phyloP scores from a whole-genome alignment of 2,888 invertebrate genomes.

The Erynnis tages region DNA sequence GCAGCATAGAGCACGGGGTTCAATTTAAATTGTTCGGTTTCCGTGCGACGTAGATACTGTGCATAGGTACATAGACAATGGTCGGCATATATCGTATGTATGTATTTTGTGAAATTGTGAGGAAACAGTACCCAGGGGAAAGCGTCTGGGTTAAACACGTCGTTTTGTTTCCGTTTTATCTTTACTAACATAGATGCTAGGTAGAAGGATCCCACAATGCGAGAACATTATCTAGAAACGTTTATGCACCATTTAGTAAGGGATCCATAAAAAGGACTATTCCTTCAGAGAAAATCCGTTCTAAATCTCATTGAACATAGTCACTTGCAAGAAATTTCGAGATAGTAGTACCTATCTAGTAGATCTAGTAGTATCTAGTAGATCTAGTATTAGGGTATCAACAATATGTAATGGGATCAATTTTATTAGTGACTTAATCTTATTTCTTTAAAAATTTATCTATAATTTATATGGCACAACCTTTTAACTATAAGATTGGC shows the following conservation, averaged over 20 bases:
- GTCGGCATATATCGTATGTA: constrained; percentile 32
- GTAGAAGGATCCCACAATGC: constrained; percentile 26
- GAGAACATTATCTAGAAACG: constrained; percentile 39
- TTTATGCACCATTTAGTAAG: constrained; percentile 41
- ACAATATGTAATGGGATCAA: no score
- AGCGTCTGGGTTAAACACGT: constrained; percentile 72
- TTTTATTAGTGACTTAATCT: no score
- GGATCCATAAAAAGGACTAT: constrained; percentile 31
- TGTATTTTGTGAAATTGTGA: constrained; percentile 74
- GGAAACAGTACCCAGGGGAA: constrained; percentile 70
- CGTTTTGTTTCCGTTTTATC: constrained; percentile 57
- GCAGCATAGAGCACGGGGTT: constrained; percentile 41
- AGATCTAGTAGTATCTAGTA: no score
- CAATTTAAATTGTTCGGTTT: constrained; percentile 52
- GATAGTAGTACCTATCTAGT: background rate
- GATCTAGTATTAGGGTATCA: no score
- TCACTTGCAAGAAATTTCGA: background rate
- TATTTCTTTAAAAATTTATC: no score
- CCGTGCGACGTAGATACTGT: constrained; percentile 6
- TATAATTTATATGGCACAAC: no score
- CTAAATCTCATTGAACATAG: constrained; percentile 3
- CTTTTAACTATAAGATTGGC: no score
- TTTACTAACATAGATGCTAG: constrained; percentile 22
- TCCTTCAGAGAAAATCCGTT: constrained; percentile 21
- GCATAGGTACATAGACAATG: constrained; percentile 36